Evolutionary conservation across 2,888 invertebrate species (phyloP).

Genomic region (Drepana falcataria): DNA sequence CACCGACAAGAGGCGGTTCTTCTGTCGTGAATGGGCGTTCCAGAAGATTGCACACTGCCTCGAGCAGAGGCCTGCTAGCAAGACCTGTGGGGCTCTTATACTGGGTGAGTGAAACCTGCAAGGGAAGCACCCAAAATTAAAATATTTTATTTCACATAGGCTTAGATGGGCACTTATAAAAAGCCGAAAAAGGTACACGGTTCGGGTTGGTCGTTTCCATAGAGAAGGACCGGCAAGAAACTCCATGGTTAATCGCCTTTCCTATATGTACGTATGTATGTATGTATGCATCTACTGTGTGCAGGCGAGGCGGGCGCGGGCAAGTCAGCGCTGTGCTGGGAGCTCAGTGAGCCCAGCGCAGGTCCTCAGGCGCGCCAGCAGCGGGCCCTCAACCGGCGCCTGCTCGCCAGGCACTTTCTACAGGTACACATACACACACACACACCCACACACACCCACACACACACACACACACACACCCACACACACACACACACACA

Average conservation of each 20-base stretch:
- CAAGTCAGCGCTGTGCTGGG: conserved; percentile 93
- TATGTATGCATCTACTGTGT: conserved; percentile 2
- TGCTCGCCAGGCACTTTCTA: conserved; percentile 92
- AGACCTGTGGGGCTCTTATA: conserved; percentile 92
- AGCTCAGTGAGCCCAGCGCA: conserved; percentile 84
- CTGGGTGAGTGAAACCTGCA: conserved; percentile 84
- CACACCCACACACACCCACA: background rate
- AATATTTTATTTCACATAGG: too few relatives aligned
- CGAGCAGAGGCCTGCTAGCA: conserved; percentile 90
- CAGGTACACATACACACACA: conserved; percentile 64
- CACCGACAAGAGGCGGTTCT: conserved; percentile 85
- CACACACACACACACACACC: too few relatives aligned
- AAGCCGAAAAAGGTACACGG: too few relatives aligned
- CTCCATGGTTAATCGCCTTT: too few relatives aligned
- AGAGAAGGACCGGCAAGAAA: too few relatives aligned
- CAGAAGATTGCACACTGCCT: conserved; percentile 94
- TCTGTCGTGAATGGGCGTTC: conserved; percentile 97
- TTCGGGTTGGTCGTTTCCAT: too few relatives aligned
- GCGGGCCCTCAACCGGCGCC: conserved; percentile 84
- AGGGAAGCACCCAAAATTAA: too few relatives aligned
- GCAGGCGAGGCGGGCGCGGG: conserved; percentile 93
- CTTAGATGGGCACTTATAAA: too few relatives aligned
- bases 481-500: too few relatives aligned
- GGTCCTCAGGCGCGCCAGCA: conserved; percentile 84
- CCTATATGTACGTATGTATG: too few relatives aligned